Conservation (phyloP, 2,888 invertebrate genomes). For the Dilophus febrilis region DNA sequence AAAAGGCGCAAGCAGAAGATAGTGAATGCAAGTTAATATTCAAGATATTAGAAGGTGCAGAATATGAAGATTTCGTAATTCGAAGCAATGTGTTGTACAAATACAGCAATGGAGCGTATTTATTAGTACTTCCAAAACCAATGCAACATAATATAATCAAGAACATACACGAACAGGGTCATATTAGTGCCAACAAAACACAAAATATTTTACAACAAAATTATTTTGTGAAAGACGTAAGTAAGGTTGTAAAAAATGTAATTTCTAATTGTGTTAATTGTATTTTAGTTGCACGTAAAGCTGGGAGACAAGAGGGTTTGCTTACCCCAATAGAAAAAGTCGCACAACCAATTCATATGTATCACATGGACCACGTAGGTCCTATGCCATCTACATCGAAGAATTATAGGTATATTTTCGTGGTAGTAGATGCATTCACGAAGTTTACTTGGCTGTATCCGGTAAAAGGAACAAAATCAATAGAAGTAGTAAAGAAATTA, state of each 20-base stretch:
- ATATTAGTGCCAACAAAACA: too few species aligned
- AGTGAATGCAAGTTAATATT: too few species aligned
- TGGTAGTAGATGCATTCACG: conserved; percentile 17
- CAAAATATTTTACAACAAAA: conserved; percentile 12
- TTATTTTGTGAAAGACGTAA: conserved; percentile 11
- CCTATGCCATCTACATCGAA: conserved; percentile 18
- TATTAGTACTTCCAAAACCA: too few species aligned
- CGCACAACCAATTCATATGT: conserved; percentile 15
- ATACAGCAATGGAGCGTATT: too few species aligned
- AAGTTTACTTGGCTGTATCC: conserved; percentile 15
- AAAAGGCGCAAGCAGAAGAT: too few species aligned
- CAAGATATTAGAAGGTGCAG: too few species aligned
- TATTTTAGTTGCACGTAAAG: conserved; percentile 9
- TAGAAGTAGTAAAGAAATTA: conserved; percentile 1
- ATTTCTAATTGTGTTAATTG: too few species aligned
- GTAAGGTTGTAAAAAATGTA: conserved; percentile 7
- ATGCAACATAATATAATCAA: too few species aligned
- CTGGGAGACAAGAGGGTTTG: conserved; percentile 17
- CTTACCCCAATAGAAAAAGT: conserved; percentile 17
- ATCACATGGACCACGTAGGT: conserved; percentile 20
- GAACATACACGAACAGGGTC: too few species aligned
- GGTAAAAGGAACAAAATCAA: not conserved
- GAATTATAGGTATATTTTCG: conserved; percentile 17
- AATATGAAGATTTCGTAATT: too few species aligned
- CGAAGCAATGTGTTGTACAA: too few species aligned